Percentiles rank a stretch among this genome's conserved stretches.
Evolutionary conservation across 2,113 vertebrate genomes (phyloP).

Genomic region (Bombycilla garrulus): DNA sequence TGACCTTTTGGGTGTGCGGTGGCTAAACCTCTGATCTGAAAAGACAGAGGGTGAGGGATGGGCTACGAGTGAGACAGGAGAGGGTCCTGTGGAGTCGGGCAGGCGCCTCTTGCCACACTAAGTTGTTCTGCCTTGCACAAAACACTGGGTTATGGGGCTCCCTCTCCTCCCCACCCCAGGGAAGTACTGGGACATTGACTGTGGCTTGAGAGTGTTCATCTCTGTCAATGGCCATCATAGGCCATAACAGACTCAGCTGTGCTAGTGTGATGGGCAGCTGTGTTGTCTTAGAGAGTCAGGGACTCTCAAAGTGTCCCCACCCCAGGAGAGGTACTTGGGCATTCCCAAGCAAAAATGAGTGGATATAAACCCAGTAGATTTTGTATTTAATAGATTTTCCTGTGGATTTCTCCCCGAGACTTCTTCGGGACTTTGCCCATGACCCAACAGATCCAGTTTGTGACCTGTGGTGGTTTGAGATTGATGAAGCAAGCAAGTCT

Average conservation of each 20-base stretch:
- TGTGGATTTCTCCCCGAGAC: not conserved
- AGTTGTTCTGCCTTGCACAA: not conserved
- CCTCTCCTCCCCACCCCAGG: not conserved
- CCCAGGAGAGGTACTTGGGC: fast-evolving
- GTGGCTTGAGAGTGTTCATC: not conserved
- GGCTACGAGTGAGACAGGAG: not conserved
- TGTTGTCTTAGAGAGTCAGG: not conserved
- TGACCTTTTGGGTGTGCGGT: not conserved
- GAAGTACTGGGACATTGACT: not conserved
- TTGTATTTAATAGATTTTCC: not conserved
- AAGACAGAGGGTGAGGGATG: not conserved
- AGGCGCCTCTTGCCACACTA: not conserved
- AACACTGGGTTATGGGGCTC: not conserved
- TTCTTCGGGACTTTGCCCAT: fast-evolving
- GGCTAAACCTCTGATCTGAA: not conserved
- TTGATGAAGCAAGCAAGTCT: not conserved
- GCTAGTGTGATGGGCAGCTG: not conserved
- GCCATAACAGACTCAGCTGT: fast-evolving
- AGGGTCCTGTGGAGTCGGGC: too few species aligned
- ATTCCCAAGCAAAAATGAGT: not conserved
- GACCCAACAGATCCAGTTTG: fast-evolving
- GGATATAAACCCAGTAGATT: not conserved
- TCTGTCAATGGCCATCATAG: not conserved
- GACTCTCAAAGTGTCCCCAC: too few species aligned
- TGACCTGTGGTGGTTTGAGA: too few species aligned